Base-by-base conservation (phyloP, 1,140 invertebrate genomes). In the Campoletis sonorensis region DNA sequence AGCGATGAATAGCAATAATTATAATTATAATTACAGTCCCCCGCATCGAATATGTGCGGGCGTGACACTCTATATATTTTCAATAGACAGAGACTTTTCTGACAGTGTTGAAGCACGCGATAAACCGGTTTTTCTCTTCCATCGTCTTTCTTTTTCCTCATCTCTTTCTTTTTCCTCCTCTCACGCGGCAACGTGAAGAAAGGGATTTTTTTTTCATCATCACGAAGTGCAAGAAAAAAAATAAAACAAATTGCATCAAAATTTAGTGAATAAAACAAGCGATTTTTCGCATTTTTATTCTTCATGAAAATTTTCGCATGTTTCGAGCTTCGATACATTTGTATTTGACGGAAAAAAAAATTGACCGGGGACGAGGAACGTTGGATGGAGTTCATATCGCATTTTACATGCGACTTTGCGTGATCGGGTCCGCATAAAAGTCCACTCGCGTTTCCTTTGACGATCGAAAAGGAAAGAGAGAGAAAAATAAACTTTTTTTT, bases 321-420 rank as follows among this genome's bases (percentile, higher is more conserved):
- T 33, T 58, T 58, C 54, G n/a, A 7, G 3, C 4, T 4, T 15
- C 15, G 16, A 58, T 4, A 58, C 21, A 4, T 5, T 2, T 8
- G 61, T n/a, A 27, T 23, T 7, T 27, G 18, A 23, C 27, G 61
- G 61, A 27, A 64, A 64, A 8, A 15, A 7, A 23, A 64, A 23
- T 64, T 13, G n/a, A n/a, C n/a, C n/a, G n/a, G n/a, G n/a, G n/a
- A n/a, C n/a, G n/a, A n/a, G n/a, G n/a, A n/a, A n/a, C n/a, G n/a
- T n/a, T n/a, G n/a, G n/a, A n/a, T n/a, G n/a, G n/a, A n/a, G n/a
- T n/a, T n/a, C 75, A 30, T 81, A 81, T 81, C 64, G 72, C 58
- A 37, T 61, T 45, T 67, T 40, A 73, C 75, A 81, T 81, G 73
- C 37, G 16, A 81, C 58, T 77, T 81, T 30, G 72, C 79, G 71